Evolutionary conservation across 2,888 invertebrate species (phyloP).

Genomic region (Agelastica alni): DNA sequence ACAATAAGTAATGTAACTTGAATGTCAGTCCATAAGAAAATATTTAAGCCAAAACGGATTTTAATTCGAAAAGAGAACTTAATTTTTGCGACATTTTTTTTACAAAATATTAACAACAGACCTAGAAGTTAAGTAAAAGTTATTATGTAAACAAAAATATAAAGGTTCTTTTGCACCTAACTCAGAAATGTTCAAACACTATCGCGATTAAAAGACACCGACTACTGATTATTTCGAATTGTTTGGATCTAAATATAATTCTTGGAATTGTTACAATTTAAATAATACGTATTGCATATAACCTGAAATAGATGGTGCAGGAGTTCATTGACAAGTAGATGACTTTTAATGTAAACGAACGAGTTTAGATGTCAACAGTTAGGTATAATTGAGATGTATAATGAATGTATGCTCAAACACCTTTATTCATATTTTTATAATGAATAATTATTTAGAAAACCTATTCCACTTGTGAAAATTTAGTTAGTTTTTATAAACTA

Average conservation of each 20-base stretch:
- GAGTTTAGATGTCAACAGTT: slow-evolving; percentile 16
- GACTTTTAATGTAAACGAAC: slow-evolving; percentile 7
- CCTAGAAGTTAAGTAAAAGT: slow-evolving; percentile 3
- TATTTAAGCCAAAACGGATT: slow-evolving; percentile 3
- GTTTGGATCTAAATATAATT: slow-evolving; percentile 5
- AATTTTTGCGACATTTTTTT: slow-evolving; percentile 22
- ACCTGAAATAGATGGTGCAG: slow-evolving; percentile 14
- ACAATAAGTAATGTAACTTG: slow-evolving; percentile 6
- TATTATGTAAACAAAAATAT: slow-evolving; percentile 6
- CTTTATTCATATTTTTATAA: slow-evolving; percentile 32
- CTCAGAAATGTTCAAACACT: slow-evolving; percentile 2
- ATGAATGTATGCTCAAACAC: slow-evolving; percentile 29
- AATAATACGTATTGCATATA: slow-evolving; percentile 18
- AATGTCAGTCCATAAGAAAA: slow-evolving; percentile 13
- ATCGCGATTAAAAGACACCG: slow-evolving; percentile 13
- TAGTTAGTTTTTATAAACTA: slow-evolving; percentile 29
- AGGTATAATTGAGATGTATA: slow-evolving; percentile 19
- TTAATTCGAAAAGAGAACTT: slow-evolving; percentile 8
- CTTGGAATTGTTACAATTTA: not conserved
- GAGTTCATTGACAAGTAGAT: slow-evolving; percentile 15
- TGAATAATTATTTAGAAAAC: slow-evolving; percentile 18
- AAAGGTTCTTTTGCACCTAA: slow-evolving; percentile 22
- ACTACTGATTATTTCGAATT: slow-evolving; percentile 9
- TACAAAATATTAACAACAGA: slow-evolving; percentile 19
- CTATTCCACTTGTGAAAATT: slow-evolving; percentile 24